Conservation (phyloP, 2,113 vertebrate genomes). For the Corythoichthys intestinalis region DNA sequence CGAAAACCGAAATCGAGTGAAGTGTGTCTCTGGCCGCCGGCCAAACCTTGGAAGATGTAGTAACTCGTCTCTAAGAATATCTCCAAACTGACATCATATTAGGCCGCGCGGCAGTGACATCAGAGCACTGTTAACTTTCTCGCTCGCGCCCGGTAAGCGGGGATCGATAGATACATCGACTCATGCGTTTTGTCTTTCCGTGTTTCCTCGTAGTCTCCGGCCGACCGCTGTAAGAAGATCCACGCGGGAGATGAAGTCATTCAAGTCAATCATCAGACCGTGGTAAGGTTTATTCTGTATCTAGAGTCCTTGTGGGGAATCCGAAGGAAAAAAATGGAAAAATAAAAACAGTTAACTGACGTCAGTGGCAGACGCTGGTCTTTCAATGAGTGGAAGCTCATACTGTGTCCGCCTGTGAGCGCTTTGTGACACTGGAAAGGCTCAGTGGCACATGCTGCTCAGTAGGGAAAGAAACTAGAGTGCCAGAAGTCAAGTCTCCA, state of each 20-base stretch:
- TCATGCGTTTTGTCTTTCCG: conserved; percentile 41
- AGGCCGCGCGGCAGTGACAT: neutral
- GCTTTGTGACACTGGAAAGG: no score
- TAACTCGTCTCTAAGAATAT: neutral
- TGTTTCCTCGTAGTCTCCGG: conserved; percentile 81
- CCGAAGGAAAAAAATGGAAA: neutral
- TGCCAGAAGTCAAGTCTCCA: no score
- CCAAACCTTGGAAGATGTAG: neutral
- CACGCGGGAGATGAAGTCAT: conserved; percentile 85
- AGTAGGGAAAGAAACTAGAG: no score
- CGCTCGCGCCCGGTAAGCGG: neutral
- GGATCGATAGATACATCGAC: conserved; percentile 53
- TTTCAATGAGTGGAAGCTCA: no score
- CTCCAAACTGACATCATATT: conserved; percentile 3
- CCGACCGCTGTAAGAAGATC: conserved; percentile 96
- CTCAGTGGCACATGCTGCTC: no score
- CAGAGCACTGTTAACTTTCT: neutral
- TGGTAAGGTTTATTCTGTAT: conserved; percentile 70
- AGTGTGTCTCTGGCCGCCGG: neutral
- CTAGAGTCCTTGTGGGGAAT: neutral
- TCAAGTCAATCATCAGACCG: conserved; percentile 71
- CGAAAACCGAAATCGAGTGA: neutral
- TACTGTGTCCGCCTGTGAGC: no score
- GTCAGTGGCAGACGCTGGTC: no score
- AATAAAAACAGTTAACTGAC: neutral